Percentiles rank a stretch among this genome's conserved stretches.
Conservation (phyloP, 2,113 vertebrate genomes). For the Trachemys scripta region DNA sequence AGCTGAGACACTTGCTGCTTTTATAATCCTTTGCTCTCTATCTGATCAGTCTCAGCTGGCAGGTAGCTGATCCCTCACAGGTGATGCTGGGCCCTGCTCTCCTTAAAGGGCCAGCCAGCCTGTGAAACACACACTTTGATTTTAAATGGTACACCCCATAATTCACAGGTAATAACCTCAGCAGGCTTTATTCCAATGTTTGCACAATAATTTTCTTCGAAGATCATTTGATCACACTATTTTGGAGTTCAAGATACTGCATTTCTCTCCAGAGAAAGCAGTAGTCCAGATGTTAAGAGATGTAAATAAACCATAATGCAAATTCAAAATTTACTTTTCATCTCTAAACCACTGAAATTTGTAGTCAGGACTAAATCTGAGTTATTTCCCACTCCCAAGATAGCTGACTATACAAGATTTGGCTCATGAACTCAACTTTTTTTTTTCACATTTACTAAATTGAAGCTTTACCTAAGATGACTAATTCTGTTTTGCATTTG, state of each 20-base stretch:
- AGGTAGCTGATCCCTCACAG: neutral
- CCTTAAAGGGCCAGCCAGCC: neutral
- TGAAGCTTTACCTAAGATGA: conserved; percentile 48
- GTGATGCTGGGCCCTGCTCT: neutral
- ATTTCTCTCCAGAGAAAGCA: neutral
- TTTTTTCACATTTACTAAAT: neutral
- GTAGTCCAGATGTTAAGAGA: neutral
- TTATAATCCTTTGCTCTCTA: neutral
- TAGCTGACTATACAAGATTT: neutral
- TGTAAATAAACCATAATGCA: neutral
- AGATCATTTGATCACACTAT: neutral
- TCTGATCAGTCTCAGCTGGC: neutral
- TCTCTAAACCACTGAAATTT: neutral
- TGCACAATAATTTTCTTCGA: neutral
- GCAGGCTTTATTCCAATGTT: neutral
- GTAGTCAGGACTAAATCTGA: neutral
- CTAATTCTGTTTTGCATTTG: conserved; percentile 34
- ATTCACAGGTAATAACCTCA: neutral
- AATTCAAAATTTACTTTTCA: neutral
- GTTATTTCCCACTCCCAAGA: conserved; percentile 25
- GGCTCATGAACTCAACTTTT: neutral
- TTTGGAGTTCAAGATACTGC: neutral
- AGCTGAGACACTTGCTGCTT: neutral
- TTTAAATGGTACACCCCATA: neutral
- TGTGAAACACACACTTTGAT: neutral